Percentiles rank a stretch among this genome's conserved stretches.
Conservation (phyloP, 2,797 vertebrate species). For the Tokudaia muenninki region DNA sequence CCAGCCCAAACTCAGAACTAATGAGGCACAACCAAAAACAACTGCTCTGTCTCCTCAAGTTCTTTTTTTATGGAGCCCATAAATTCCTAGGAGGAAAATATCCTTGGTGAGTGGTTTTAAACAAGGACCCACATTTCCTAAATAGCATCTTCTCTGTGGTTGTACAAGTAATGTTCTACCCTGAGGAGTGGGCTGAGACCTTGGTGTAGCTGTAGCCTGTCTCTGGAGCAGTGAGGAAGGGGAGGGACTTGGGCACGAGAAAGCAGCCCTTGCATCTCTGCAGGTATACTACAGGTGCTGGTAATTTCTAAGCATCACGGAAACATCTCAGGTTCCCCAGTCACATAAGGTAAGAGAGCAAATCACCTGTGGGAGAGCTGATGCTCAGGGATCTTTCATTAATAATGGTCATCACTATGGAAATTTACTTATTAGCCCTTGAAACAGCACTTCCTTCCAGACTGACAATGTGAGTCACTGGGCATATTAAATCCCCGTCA, state of each 20-base stretch:
- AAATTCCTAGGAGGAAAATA: constrained; percentile 83
- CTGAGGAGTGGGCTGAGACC: not conserved
- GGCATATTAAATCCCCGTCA: not conserved
- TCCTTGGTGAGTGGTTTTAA: constrained; percentile 80
- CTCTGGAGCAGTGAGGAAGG: not conserved
- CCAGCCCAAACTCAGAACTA: constrained; percentile 89
- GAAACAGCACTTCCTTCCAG: constrained; percentile 18
- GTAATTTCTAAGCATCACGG: not conserved
- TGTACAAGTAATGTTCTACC: constrained; percentile 9
- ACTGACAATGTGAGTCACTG: not conserved
- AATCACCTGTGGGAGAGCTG: not conserved
- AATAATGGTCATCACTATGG: not conserved
- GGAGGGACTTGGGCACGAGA: not conserved
- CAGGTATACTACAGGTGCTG: not conserved
- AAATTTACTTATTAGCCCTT: constrained; percentile 36
- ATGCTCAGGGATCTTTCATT: not conserved
- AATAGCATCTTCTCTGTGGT: constrained; percentile 70
- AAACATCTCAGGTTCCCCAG: not conserved
- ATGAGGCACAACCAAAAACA: constrained; percentile 88
- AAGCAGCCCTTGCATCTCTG: not conserved
- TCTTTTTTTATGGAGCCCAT: constrained; percentile 85
- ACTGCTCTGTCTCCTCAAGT: constrained; percentile 83
- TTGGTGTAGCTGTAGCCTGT: fast-evolving
- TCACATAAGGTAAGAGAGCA: not conserved
- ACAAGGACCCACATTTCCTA: constrained; percentile 73